phyloP scores from a whole-genome alignment of 2,888 invertebrate genomes.

The Aphidius colemani region DNA sequence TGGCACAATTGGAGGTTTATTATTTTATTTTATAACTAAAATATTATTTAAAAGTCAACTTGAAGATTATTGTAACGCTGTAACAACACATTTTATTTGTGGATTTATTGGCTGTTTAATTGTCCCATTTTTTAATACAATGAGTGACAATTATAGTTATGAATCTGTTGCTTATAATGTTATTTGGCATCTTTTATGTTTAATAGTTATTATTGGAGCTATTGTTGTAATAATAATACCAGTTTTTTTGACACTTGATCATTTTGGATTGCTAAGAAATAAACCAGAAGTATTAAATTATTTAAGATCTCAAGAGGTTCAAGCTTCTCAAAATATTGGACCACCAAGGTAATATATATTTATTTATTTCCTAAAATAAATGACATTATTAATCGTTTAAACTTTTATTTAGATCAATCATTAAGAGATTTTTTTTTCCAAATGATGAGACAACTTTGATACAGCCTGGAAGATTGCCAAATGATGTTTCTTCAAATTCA shows the following conservation, averaged over 20 bases:
- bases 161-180: slow-evolving; percentile 21
- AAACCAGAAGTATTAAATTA: slow-evolving; percentile 46
- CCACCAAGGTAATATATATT: slow-evolving; percentile 32
- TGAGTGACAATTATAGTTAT: not conserved
- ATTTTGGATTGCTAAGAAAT: slow-evolving; percentile 42
- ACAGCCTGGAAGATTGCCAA: slow-evolving; percentile 37
- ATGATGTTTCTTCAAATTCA: slow-evolving; percentile 19
- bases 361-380: not conserved
- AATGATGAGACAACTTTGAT: slow-evolving; percentile 39
- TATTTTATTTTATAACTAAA: slow-evolving; percentile 44
- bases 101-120: slow-evolving; percentile 48
- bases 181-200: slow-evolving; percentile 42
- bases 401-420: slow-evolving; percentile 30
- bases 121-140: slow-evolving; percentile 40
- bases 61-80: slow-evolving; percentile 56
- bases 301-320: slow-evolving; percentile 36
- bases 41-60: slow-evolving; percentile 47
- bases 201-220: slow-evolving; percentile 37
- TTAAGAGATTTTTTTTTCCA: slow-evolving; percentile 40
- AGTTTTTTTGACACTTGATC: slow-evolving; percentile 36
- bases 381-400: not conserved
- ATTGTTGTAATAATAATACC: slow-evolving; percentile 35
- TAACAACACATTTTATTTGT: slow-evolving; percentile 49
- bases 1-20: slow-evolving; percentile 40
- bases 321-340: slow-evolving; percentile 32